Evolutionary conservation across 2,113 vertebrate genomes (phyloP).

Genomic region (Platysternon megacephalum): DNA sequence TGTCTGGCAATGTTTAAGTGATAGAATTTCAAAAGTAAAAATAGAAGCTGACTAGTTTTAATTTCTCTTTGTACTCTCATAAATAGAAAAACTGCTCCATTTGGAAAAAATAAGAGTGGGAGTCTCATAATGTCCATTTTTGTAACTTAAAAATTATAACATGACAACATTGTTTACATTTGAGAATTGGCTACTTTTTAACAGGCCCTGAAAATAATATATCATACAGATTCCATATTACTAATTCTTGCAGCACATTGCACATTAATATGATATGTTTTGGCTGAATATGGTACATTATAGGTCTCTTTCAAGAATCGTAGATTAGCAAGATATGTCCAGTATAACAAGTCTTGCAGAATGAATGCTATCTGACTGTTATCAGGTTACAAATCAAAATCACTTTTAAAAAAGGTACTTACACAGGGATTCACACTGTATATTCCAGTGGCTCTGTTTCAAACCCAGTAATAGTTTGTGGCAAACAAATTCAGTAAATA

Average conservation of each 20-base stretch:
- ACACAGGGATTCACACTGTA: not conserved
- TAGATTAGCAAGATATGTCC: not conserved
- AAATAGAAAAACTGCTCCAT: not conserved
- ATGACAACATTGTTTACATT: not conserved
- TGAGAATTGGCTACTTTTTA: not conserved
- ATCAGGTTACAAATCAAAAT: not conserved
- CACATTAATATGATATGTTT: not conserved
- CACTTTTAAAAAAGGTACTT: not conserved
- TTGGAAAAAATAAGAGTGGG: not conserved
- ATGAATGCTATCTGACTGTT: not conserved
- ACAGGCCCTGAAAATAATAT: not conserved
- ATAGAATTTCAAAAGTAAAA: not conserved
- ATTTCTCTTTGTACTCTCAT: rapidly evolving
- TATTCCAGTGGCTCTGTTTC: not conserved
- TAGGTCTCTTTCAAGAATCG: not conserved
- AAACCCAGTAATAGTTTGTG: not conserved
- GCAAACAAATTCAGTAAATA: constrained; percentile 3
- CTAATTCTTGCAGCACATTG: not conserved
- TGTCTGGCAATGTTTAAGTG: not conserved
- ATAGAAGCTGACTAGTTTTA: not conserved
- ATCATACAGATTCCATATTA: rapidly evolving
- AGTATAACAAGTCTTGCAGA: not conserved
- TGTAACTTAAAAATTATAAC: not conserved
- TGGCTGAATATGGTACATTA: not conserved
- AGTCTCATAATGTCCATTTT: not conserved